Percentiles rank a stretch among this genome's conserved stretches.
Conservation (phyloP, 64 coral and sea anemone species). For the Pocillopora verrucosa region DNA sequence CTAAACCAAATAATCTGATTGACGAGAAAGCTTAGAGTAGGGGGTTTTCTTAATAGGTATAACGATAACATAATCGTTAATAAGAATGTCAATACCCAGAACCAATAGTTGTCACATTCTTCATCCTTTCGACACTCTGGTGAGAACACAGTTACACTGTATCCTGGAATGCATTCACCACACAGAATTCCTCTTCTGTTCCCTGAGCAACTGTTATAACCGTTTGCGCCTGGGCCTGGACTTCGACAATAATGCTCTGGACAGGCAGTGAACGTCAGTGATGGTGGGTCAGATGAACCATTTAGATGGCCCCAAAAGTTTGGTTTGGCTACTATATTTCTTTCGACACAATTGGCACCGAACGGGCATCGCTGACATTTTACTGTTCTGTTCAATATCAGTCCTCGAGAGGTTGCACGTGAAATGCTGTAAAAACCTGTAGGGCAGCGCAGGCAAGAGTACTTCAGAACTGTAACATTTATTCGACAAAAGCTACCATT, state of each 20-base stretch:
- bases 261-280: conserved; percentile 24
- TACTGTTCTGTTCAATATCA: neutral
- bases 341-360: conserved; percentile 37
- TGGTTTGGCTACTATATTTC: conserved; percentile 8
- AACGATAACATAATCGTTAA: neutral
- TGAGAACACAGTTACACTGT: conserved; percentile 29
- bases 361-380: conserved; percentile 43
- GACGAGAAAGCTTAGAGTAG: neutral
- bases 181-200: conserved; percentile 39
- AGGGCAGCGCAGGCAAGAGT: conserved; percentile 33
- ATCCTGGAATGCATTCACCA: conserved; percentile 33
- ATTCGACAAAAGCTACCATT: conserved; percentile 5
- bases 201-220: conserved; percentile 35
- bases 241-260: conserved; percentile 56
- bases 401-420: conserved; percentile 33
- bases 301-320: conserved; percentile 49
- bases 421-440: conserved; percentile 47
- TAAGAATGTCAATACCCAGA: conserved; percentile 28
- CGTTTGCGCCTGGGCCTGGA: neutral
- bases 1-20: conserved; percentile 32
- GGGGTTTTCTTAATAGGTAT: conserved; percentile 30
- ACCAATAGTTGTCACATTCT: conserved; percentile 25
- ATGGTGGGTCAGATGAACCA: neutral
- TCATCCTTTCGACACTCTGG: neutral
- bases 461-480: conserved; percentile 22